phyloP scores from a whole-genome alignment of 2,113 vertebrate species.

The Fulmarus glacialis region DNA sequence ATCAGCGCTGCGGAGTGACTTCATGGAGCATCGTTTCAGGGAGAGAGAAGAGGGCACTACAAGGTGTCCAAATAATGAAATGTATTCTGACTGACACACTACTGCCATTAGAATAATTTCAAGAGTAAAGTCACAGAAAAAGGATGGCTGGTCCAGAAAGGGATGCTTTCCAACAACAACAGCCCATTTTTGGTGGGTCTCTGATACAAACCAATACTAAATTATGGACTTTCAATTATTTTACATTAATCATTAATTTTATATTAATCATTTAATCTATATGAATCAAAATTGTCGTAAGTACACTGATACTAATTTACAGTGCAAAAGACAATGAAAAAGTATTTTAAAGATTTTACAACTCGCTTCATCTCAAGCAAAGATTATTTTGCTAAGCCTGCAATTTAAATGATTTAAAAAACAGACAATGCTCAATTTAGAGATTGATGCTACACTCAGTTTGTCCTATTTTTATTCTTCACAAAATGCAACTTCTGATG shows the following conservation, averaged over 20 bases:
- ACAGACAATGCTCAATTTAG: neutral
- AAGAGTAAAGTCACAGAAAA: neutral
- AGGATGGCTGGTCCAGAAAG: neutral
- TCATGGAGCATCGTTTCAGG: neutral
- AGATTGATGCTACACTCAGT: conserved; percentile 29
- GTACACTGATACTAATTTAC: neutral
- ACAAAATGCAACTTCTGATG: conserved; percentile 39
- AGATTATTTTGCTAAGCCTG: conserved; percentile 45
- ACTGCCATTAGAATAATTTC: neutral
- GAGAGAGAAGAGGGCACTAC: neutral
- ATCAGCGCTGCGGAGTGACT: neutral
- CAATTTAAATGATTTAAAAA: conserved; percentile 28
- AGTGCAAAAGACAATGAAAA: neutral
- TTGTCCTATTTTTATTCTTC: conserved; percentile 54
- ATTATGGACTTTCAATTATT: neutral
- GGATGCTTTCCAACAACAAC: neutral
- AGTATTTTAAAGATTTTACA: conserved; percentile 28
- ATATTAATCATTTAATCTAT: neutral
- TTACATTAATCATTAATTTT: neutral
- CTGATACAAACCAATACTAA: neutral
- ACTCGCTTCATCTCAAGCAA: conserved; percentile 22
- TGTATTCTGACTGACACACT: neutral
- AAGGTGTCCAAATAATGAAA: neutral
- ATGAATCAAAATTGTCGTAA: neutral
- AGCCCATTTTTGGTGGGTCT: neutral